Percentiles rank a stretch among this genome's conserved stretches.
These are phyloP conservation scores for Chinchilla lanigera DNA, from an alignment of 2,113 vertebrate species.

Conservation along the genomic window DNA sequence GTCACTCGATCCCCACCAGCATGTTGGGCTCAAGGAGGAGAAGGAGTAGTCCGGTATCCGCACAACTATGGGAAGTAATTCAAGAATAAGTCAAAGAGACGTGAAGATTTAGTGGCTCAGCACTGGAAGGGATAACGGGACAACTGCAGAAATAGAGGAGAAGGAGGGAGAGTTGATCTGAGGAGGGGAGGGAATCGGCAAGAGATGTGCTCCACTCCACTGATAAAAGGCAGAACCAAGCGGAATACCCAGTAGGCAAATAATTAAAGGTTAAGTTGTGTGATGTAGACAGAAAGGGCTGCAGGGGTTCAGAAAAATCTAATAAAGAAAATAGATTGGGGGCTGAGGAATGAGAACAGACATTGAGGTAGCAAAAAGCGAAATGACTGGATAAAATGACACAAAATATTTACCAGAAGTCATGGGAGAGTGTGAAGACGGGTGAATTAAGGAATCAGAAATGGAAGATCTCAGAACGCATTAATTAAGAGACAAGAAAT, in stretches of 20 bases:
- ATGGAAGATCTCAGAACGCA: background rate
- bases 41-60: background rate
- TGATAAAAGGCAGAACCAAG: constrained; percentile 55
- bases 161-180: background rate
- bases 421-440: background rate
- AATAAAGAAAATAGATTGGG: constrained; percentile 59
- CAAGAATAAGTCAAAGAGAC: background rate
- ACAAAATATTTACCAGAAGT: constrained; percentile 50
- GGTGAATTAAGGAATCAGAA: background rate
- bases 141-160: background rate
- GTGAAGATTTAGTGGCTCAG: background rate
- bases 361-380: background rate
- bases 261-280: constrained; percentile 64
- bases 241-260: constrained; percentile 29
- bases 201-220: constrained; percentile 11
- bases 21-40: no score
- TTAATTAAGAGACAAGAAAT: constrained; percentile 16
- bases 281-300: constrained; percentile 34
- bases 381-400: constrained; percentile 1
- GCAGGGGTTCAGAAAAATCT: constrained; percentile 25
- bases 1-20: background rate
- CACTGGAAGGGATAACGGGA: background rate
- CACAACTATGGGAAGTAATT: background rate
- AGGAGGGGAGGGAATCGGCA: background rate
- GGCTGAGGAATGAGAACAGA: constrained; percentile 1